Evolutionary conservation across 2,888 invertebrate species (phyloP), one percentile per base, ranked within the genome.

Genomic region (Campoplex nolae): DNA sequence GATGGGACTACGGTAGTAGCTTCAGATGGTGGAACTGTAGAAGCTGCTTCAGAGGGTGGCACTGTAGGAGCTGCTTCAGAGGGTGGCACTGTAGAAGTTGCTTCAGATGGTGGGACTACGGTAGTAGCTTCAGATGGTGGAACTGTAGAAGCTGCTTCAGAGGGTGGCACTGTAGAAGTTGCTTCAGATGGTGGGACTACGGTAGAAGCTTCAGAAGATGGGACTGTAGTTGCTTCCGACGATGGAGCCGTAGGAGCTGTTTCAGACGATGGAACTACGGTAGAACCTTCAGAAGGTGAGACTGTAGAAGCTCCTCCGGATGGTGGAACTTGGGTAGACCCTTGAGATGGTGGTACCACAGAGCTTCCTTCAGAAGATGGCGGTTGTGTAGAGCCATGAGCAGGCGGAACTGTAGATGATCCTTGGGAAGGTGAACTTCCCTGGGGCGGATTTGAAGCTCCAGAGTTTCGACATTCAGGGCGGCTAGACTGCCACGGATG

Each of bases 401-500:
- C 42, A 42, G 42, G 42, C 0, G 42, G 42, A 42, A 9, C 42
- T 9, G 42, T 42, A 42, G 42, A 42, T 6, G 42, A 7, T 42
- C 42, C 42, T 42, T 42, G 42, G 42, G 42, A 42, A 42, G 42
- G 42, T 42, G 42, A 9, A 42, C 9, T 42, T 9, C 9, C 54
- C 9, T 54, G 28, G 16, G 73, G 35, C 6, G 73, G 51, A 18
- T 9, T 32, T 38, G 54, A 1, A 0, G 8, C 35, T 16, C n/a
- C n/a, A 11, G 35, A 11, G 1, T 0, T 9, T 73, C 6, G 18
- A 35, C 73, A 73, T 38, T 51, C 54, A 18, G 51, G 54, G 3
- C 11, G 13, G 32, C 9, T 58, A 0, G 58, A 28, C 13, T 58
- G 13, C 94, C 95, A 95, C 35, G 95, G 95, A 91, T 96, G 95